Conservation (phyloP, 2,113 vertebrate genomes). For the Craseonycteris thonglongyai region DNA sequence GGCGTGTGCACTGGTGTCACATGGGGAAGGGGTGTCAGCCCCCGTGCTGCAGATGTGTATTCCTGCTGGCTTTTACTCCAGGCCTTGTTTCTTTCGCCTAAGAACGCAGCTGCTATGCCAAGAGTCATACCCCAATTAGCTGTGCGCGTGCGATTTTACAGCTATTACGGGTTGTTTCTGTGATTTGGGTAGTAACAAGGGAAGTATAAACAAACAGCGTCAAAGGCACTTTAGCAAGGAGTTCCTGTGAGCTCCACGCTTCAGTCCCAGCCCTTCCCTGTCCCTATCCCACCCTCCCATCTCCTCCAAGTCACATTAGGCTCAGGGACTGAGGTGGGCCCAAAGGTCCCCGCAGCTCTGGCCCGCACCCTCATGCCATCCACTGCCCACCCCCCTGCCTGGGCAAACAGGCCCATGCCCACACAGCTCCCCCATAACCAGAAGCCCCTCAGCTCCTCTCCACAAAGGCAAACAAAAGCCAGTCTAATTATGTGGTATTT, state of each 20-base stretch:
- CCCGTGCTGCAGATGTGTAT: constrained; percentile 58
- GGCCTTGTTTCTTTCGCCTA: constrained; percentile 71
- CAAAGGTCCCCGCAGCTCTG: neutral
- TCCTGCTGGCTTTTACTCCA: constrained; percentile 68
- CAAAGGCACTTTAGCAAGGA: constrained; percentile 13
- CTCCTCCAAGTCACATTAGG: fast-evolving
- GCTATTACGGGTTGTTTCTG: constrained; percentile 67
- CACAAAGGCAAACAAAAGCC: constrained; percentile 79
- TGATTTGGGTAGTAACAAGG: constrained; percentile 70
- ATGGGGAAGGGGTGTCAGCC: neutral
- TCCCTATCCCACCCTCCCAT: neutral
- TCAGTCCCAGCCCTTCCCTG: neutral
- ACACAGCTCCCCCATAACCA: too few species aligned
- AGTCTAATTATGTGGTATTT: constrained; percentile 83
- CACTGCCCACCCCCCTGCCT: too few species aligned
- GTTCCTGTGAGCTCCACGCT: neutral
- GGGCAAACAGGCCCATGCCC: neutral
- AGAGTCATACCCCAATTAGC: constrained; percentile 65
- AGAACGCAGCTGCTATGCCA: constrained; percentile 62
- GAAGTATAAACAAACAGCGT: constrained; percentile 66
- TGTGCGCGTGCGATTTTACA: constrained; percentile 69
- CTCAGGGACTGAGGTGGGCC: neutral
- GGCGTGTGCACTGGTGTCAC: neutral
- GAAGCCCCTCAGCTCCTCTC: neutral
- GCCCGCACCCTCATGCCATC: neutral